Conservation (phyloP, 2,113 vertebrate genomes). For the Sapayoa aenigma region DNA sequence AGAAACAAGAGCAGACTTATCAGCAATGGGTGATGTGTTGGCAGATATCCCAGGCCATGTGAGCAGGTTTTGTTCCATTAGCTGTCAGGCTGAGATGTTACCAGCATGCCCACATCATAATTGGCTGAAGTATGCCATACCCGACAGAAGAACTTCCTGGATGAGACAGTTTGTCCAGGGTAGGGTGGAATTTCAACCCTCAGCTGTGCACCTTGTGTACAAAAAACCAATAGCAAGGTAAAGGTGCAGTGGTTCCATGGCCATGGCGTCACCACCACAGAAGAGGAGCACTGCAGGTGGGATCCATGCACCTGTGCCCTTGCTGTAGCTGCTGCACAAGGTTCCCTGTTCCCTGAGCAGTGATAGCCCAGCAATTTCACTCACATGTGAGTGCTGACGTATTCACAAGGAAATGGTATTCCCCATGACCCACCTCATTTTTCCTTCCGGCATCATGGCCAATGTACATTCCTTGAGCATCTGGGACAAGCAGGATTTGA, state of each 20-base stretch:
- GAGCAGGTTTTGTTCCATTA: neutral
- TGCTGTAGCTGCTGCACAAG: neutral
- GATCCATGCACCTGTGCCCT: neutral
- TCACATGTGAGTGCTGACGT: neutral
- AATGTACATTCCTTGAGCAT: neutral
- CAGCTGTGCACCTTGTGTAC: neutral
- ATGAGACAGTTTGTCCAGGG: neutral
- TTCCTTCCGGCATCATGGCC: neutral
- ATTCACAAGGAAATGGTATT: rapidly evolving
- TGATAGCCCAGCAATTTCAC: neutral
- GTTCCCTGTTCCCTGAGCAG: neutral
- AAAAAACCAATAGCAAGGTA: neutral
- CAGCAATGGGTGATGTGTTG: neutral
- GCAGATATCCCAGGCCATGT: neutral
- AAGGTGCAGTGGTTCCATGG: rapidly evolving
- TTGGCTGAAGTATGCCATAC: neutral
- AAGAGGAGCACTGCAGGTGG: neutral
- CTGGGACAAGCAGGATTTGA: neutral
- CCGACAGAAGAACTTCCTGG: neutral
- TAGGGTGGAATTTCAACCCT: neutral
- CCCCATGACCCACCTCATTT: neutral
- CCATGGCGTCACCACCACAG: neutral
- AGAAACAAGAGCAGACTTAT: neutral
- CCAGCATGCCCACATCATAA: neutral
- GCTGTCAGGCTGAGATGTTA: neutral